Conservation (phyloP, 2,888 invertebrate genomes). For the Hydraecia micacea region DNA sequence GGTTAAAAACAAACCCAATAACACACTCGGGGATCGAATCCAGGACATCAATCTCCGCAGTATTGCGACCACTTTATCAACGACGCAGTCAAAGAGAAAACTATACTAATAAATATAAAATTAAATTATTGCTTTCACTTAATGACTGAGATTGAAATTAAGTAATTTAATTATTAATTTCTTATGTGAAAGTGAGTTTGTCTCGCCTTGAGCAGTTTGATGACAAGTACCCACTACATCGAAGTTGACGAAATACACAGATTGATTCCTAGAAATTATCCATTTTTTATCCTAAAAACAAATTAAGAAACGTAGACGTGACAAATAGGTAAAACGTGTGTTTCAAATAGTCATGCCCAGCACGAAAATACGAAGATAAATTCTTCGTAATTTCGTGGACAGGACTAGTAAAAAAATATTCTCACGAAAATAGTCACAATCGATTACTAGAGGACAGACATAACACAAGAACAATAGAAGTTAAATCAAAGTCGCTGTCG, state of each 20-base stretch:
- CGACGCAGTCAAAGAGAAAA: not conserved
- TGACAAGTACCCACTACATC: not conserved
- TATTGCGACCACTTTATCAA: not conserved
- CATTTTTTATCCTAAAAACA: not conserved
- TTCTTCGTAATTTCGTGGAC: not conserved
- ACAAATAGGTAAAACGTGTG: not conserved
- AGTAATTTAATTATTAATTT: not conserved
- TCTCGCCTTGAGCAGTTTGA: not conserved
- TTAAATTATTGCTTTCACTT: not conserved
- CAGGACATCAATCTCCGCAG: not conserved
- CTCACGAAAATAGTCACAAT: slow-evolving; percentile 11
- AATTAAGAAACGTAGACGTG: not conserved
- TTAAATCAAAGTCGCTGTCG: slow-evolving; percentile 15
- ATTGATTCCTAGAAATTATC: not conserved
- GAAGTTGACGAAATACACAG: not conserved
- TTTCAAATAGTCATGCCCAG: not conserved
- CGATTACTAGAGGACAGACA: not conserved
- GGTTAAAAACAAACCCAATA: not conserved
- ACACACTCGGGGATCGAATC: not conserved
- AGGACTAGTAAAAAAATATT: not conserved
- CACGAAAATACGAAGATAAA: too few relatives aligned
- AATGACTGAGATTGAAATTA: not conserved
- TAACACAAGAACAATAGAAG: slow-evolving; percentile 21
- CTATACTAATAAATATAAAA: too few relatives aligned
- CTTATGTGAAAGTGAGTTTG: not conserved